phyloP scores from a whole-genome alignment of 2,113 vertebrate genomes.

The Empidonax alnorum region DNA sequence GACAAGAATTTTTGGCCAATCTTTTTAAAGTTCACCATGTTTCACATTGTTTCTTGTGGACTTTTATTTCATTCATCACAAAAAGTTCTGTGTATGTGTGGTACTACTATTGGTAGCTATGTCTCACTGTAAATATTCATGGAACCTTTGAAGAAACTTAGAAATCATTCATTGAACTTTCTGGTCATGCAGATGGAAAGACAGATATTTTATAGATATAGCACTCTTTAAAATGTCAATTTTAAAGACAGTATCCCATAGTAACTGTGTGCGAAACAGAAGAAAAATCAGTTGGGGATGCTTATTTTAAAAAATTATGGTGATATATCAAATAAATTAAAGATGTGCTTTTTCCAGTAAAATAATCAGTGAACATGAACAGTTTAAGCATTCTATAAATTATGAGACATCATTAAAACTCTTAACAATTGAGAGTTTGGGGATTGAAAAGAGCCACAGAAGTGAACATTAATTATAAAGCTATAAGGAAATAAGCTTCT shows the following conservation, averaged over 20 bases:
- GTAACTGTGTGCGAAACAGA: not conserved
- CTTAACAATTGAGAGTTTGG: not conserved
- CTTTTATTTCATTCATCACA: not conserved
- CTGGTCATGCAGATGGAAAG: not conserved
- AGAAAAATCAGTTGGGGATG: not conserved
- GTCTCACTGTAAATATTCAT: accelerated
- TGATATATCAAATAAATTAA: not conserved
- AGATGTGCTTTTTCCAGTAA: not conserved
- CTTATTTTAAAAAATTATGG: not conserved
- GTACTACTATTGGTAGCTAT: not conserved
- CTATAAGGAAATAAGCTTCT: not conserved
- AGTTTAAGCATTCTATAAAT: not conserved
- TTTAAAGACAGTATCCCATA: not conserved
- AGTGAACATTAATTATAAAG: not conserved
- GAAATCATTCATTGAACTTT: not conserved
- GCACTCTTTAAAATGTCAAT: not conserved
- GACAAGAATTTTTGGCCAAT: not conserved
- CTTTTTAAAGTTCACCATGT: not conserved
- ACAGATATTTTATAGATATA: not conserved
- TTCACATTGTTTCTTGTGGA: not conserved
- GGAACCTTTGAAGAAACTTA: not conserved
- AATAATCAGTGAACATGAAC: not conserved
- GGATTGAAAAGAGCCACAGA: not conserved
- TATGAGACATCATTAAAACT: not conserved
- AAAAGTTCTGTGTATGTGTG: not conserved